A percentile compares a stretch with the other conserved stretches of the same genome.
Evolutionary conservation across 2,797 vertebrate genomes (phyloP).

Genomic region (Hoplostethus atlanticus): DNA sequence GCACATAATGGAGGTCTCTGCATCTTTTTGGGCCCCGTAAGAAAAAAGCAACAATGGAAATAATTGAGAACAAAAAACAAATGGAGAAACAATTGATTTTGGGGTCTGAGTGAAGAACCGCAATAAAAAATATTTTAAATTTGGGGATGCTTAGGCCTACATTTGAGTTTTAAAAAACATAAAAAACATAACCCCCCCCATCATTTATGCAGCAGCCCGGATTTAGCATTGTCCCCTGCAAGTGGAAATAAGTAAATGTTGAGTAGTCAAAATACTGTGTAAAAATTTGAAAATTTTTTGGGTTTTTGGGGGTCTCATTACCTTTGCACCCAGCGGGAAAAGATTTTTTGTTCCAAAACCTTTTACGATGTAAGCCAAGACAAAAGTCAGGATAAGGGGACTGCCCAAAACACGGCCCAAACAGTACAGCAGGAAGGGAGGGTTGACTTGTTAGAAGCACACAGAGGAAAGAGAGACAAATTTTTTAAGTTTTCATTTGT

Average conservation of each 20-base stretch:
- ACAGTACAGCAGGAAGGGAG: neutral
- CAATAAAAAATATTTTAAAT: neutral
- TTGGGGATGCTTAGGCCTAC: too few relatives aligned
- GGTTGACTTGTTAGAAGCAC: neutral
- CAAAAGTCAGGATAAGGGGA: constrained; percentile 27
- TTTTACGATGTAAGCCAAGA: constrained; percentile 35
- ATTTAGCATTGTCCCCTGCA: constrained; percentile 32
- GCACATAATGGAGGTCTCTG: constrained; percentile 52
- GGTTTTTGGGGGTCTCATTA: constrained; percentile 18
- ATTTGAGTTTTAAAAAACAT: neutral
- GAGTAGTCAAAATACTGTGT: fast-evolving
- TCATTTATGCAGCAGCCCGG: neutral
- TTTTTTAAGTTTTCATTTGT: neutral
- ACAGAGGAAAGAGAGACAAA: neutral
- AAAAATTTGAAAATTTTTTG: fast-evolving
- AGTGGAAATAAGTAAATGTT: neutral
- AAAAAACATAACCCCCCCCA: constrained; percentile 22
- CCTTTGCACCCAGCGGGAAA: constrained; percentile 40
- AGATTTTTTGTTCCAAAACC: constrained; percentile 10
- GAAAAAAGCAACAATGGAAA: neutral
- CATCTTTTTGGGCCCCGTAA: constrained; percentile 36
- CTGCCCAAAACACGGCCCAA: constrained; percentile 25
- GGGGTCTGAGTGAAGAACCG: neutral
- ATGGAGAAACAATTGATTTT: too few relatives aligned
- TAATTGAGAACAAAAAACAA: neutral